Conservation (phyloP, 2,797 vertebrate species). For the Microcaecilia unicolor region DNA sequence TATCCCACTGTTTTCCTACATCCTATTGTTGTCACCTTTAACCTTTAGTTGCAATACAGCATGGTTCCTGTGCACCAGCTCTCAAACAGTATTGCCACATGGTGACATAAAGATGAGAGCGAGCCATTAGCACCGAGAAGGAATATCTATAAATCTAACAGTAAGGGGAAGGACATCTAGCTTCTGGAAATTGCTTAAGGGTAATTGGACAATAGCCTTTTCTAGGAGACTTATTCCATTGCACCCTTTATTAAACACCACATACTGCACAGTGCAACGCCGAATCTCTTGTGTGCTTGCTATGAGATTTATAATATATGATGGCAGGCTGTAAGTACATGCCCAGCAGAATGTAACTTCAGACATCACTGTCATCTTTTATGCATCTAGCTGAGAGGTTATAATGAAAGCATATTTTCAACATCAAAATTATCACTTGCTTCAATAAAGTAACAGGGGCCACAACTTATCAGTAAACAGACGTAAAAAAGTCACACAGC, state of each 20-base stretch:
- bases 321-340: slow-evolving; percentile 5
- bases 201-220: slow-evolving; percentile 19
- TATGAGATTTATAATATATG: slow-evolving; percentile 31
- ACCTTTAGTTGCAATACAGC: no score
- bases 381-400: slow-evolving; percentile 31
- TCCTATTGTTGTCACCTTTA: no score
- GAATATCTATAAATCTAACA: not conserved
- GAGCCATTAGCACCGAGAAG: slow-evolving; percentile 11
- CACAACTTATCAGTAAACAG: slow-evolving; percentile 37
- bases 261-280: slow-evolving; percentile 2
- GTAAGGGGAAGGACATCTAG: slow-evolving; percentile 1
- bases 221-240: slow-evolving; percentile 17
- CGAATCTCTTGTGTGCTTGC: slow-evolving; percentile 12
- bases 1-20: no score
- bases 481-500: slow-evolving; percentile 35
- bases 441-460: slow-evolving; percentile 17
- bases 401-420: slow-evolving; percentile 48
- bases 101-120: no score
- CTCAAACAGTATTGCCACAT: no score
- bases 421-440: slow-evolving; percentile 32
- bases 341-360: slow-evolving; percentile 17
- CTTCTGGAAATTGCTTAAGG: slow-evolving; percentile 6
- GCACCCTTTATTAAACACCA: slow-evolving; percentile 18
- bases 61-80: no score
- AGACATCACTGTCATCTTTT: slow-evolving; percentile 26